Percentiles rank a stretch among this genome's conserved stretches.
Evolutionary conservation across 2,888 invertebrate genomes (phyloP).

Genomic region (Chesias legatella): DNA sequence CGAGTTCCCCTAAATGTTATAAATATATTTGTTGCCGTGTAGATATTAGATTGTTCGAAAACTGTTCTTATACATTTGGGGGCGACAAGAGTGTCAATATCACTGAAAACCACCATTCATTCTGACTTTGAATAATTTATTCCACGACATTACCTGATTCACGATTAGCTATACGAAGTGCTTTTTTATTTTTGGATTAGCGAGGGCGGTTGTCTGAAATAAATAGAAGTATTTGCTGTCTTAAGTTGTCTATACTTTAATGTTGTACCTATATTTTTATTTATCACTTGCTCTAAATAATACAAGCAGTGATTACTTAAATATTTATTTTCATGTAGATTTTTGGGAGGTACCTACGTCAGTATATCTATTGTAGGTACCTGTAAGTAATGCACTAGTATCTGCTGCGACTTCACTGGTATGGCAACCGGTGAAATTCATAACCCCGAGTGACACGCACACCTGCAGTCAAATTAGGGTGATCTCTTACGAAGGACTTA

Average conservation of each 20-base stretch:
- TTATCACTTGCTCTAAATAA: no score
- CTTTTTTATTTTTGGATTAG: slow-evolving; percentile 31
- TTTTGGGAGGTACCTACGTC: no score
- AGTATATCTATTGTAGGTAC: no score
- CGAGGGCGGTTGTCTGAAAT: slow-evolving; percentile 17
- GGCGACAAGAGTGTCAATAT: slow-evolving; percentile 38
- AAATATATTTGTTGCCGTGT: slow-evolving; percentile 1
- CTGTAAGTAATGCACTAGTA: no score
- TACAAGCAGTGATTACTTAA: no score
- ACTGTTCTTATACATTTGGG: slow-evolving; percentile 6
- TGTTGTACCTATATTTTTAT: no score
- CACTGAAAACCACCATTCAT: slow-evolving; percentile 39
- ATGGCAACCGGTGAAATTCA: no score
- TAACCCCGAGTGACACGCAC: no score
- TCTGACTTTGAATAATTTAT: slow-evolving; percentile 39
- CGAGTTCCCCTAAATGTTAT: background rate
- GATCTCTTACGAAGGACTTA: no score
- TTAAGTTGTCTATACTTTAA: background rate
- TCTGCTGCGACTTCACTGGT: no score
- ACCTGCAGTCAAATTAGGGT: no score
- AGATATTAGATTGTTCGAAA: background rate
- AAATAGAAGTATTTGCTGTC: slow-evolving; percentile 6
- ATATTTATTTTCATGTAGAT: no score
- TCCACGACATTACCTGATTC: slow-evolving; percentile 32
- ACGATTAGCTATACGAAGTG: slow-evolving; percentile 26